phyloP scores from a whole-genome alignment of 2,888 invertebrate genomes.

The Cantharis rustica region DNA sequence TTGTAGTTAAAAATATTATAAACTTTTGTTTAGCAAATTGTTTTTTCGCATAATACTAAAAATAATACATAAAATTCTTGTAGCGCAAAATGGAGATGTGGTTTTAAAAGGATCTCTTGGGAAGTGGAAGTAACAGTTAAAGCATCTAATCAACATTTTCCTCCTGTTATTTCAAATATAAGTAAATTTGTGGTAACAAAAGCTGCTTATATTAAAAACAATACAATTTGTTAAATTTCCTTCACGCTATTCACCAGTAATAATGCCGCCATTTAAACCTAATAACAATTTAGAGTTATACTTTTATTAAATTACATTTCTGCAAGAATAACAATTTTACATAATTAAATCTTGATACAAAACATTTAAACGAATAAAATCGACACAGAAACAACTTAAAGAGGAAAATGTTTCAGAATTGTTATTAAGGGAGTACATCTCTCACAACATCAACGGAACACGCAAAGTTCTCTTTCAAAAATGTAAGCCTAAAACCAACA shows the following conservation, averaged over 20 bases:
- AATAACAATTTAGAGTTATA: neutral
- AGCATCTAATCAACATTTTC: conserved; percentile 17
- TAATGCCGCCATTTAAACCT: neutral
- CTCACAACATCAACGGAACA: neutral
- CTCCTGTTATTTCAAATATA: neutral
- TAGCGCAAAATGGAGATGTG: conserved; percentile 4
- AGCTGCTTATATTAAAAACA: neutral
- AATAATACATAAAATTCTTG: conserved; percentile 5
- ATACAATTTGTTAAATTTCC: neutral
- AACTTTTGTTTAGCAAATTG: conserved; percentile 11
- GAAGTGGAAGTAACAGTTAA: conserved; percentile 15
- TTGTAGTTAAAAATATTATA: conserved; percentile 3
- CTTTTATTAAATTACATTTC: neutral
- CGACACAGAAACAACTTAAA: neutral
- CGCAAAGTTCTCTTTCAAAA: neutral
- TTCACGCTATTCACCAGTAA: neutral
- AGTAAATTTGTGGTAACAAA: neutral
- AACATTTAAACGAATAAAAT: neutral
- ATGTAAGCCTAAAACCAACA: neutral
- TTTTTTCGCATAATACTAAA: conserved; percentile 14
- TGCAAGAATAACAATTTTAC: neutral
- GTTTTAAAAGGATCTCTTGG: conserved; percentile 6
- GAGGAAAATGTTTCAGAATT: neutral
- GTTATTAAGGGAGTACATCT: neutral
- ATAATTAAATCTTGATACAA: neutral